These are phyloP conservation scores for Henicopernis longicauda DNA, from an alignment of 2,113 vertebrate species.

Conservation along the genomic window DNA sequence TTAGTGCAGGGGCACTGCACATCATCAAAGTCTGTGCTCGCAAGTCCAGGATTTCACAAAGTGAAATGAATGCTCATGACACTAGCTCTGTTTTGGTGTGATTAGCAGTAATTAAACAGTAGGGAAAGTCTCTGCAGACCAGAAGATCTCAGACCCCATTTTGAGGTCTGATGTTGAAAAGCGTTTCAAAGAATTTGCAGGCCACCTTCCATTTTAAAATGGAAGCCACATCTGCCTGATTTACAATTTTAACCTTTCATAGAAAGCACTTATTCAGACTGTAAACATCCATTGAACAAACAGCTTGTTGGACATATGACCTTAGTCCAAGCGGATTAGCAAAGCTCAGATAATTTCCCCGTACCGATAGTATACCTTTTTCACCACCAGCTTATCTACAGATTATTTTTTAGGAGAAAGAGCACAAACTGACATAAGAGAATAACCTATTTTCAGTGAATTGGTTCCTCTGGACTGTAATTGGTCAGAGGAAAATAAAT, in stretches of 20 bases:
- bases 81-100: neutral
- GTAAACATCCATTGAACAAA: neutral
- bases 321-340: neutral
- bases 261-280: neutral
- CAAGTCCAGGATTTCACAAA: neutral
- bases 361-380: neutral
- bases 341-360: neutral
- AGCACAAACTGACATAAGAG: neutral
- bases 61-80: neutral
- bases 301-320: neutral
- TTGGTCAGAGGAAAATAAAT: neutral
- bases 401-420: neutral
- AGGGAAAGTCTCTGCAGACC: neutral
- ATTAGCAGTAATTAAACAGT: neutral
- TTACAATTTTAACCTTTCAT: neutral
- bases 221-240: neutral
- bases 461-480: neutral
- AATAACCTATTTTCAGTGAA: neutral
- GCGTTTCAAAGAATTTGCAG: neutral
- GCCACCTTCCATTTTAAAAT: neutral
- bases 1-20: slow-evolving; percentile 34
- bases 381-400: neutral
- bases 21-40: slow-evolving; percentile 6
- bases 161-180: neutral
- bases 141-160: neutral